phyloP scores from a whole-genome alignment of 37 sponge, comb jelly and placozoan genomes.

The Petrosia ficiformis region DNA sequence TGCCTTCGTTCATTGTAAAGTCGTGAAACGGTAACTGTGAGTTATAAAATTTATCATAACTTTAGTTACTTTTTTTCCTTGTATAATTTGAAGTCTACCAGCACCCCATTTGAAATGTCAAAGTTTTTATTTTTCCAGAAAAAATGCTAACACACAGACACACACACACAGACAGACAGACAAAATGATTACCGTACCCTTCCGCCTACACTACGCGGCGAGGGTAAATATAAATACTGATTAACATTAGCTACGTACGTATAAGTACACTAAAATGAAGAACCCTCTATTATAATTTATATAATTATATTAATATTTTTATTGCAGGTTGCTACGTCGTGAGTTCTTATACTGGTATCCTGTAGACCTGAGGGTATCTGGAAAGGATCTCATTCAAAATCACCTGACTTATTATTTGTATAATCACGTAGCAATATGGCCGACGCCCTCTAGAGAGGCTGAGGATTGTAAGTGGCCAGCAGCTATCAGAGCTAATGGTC shows the following conservation, averaged over 20 bases:
- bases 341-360: slow-evolving; percentile 89
- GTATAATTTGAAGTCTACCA: too few relatives aligned
- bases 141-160: too few relatives aligned
- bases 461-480: slow-evolving; percentile 64
- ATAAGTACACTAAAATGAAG: background rate
- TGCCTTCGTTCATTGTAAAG: too few relatives aligned
- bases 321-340: slow-evolving; percentile 26
- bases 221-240: background rate
- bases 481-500: slow-evolving; percentile 77
- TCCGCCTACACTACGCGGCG: too few relatives aligned
- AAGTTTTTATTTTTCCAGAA: too few relatives aligned
- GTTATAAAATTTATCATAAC: too few relatives aligned
- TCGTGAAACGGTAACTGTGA: too few relatives aligned
- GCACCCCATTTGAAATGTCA: too few relatives aligned
- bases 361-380: slow-evolving; percentile 72
- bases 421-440: slow-evolving; percentile 85
- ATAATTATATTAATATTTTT: background rate
- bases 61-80: too few relatives aligned
- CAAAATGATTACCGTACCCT: too few relatives aligned
- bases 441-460: slow-evolving; percentile 7
- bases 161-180: too few relatives aligned
- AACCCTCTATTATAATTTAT: background rate
- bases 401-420: slow-evolving; percentile 83
- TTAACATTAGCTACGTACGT: background rate
- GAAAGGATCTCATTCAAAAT: slow-evolving; percentile 84